These are phyloP conservation scores for Cynoglossus semilaevis DNA, from an alignment of 2,113 vertebrate genomes.

Conservation along the genomic window DNA sequence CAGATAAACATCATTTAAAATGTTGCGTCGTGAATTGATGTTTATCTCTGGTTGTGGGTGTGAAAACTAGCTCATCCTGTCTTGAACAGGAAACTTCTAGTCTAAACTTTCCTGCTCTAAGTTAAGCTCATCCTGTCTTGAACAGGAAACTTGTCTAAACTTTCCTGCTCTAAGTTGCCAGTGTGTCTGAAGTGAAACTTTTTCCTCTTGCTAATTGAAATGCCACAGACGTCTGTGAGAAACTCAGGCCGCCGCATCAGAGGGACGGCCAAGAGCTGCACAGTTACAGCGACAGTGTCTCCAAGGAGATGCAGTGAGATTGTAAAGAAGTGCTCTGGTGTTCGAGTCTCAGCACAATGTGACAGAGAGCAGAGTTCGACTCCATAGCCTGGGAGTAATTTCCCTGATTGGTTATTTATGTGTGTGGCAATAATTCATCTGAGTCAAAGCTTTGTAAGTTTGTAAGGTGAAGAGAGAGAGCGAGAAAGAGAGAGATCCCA, in stretches of 20 bases:
- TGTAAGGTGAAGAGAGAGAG: background rate
- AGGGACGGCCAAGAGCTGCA: slow-evolving; percentile 51
- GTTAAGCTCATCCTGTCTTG: background rate
- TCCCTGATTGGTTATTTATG: slow-evolving; percentile 39
- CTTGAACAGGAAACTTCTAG: background rate
- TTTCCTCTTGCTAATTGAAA: slow-evolving; percentile 65
- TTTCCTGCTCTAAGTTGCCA: slow-evolving; percentile 3
- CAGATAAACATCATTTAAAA: slow-evolving; percentile 28
- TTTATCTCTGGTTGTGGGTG: background rate
- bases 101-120: background rate
- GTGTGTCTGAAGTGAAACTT: slow-evolving; percentile 30
- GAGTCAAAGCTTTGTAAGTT: too few relatives aligned
- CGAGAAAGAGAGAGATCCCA: slow-evolving; percentile 3
- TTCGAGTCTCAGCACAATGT: slow-evolving; percentile 51
- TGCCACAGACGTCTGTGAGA: slow-evolving; percentile 62
- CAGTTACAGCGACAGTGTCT: slow-evolving; percentile 49
- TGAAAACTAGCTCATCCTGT: slow-evolving; percentile 1
- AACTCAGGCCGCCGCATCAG: slow-evolving; percentile 35
- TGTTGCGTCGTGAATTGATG: background rate
- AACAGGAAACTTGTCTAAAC: slow-evolving; percentile 6
- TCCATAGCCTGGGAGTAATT: slow-evolving; percentile 45
- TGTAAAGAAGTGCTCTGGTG: slow-evolving; percentile 30
- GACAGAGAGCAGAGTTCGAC: slow-evolving; percentile 26
- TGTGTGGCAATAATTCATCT: background rate
- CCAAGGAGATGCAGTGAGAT: slow-evolving; percentile 56